Base-by-base conservation (phyloP, 2,797 vertebrate species). In the Enoplosus armatus region DNA sequence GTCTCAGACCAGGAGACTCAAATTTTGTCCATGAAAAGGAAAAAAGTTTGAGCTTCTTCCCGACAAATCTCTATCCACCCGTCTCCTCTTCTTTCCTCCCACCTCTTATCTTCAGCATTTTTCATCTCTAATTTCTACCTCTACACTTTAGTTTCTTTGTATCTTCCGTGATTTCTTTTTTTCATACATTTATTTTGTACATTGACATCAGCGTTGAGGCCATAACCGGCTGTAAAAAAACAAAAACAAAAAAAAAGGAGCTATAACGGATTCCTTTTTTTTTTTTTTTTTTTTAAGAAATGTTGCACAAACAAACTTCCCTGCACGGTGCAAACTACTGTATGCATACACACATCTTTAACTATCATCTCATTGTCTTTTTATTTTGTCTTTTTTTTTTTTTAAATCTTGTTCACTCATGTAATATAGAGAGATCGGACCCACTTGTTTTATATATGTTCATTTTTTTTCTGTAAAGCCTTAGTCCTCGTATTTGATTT, bases 301-400 rank as follows among this genome's bases (percentile, higher is more conserved):
- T 66, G 72, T 93, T 93, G 94, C 94, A 95, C 94, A 92, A 59
- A 78, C 39, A 54, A 83, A 83, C 65, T 87, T 83, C 88, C 88
- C 91, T 87, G 91, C 92, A 93, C 90, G 60, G 90, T 95, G 93
- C 93, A 92, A 95, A 93, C 95, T 95, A 94, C 95, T 95, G 95
- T 94, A 93, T 86, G 89, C 87, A 89, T 91, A 86, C 85, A 92
- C 91, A 91, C 82, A 41, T 90, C 76, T 87, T 72, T 91, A 86
- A 90, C 69, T 77, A 65, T 87, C 85, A 85, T 93, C 86, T 93
- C 90, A 50, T 87, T 74, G 75, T 90, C 43, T 90, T 82, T 76
- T 79, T 74, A 55, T 89, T 85, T 77, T 85, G 20, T 72, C 2
- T 51, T 63, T 82, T 77, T 66, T 77, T 51, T 63, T 82, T 77